These are phyloP conservation scores for Cyclopterus lumpus DNA, from an alignment of 2,797 vertebrate genomes.

Conservation along the genomic window DNA sequence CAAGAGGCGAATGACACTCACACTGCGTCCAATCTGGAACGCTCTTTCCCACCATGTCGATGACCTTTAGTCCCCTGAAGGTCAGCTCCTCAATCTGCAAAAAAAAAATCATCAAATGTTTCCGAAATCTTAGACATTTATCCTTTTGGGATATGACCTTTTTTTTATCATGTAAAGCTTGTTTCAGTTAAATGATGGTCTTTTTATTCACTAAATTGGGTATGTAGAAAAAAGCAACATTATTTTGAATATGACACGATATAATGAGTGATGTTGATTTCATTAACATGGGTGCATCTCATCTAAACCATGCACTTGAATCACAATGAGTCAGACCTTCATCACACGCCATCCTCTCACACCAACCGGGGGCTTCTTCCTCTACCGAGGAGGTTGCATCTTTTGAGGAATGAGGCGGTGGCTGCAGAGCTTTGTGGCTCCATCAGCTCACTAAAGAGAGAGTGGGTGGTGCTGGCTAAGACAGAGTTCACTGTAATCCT, in stretches of 20 bases:
- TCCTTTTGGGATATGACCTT: too few relatives aligned
- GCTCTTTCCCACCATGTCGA: too few relatives aligned
- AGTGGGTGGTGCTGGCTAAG: conserved; percentile 45
- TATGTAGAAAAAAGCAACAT: neutral
- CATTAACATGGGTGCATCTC: neutral
- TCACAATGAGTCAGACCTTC: conserved; percentile 26
- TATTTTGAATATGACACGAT: neutral
- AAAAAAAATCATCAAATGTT: too few relatives aligned
- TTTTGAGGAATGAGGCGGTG: conserved; percentile 6
- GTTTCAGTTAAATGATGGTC: neutral
- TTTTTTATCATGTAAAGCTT: too few relatives aligned
- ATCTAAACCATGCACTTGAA: conserved; percentile 16
- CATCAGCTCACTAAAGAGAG: conserved; percentile 27
- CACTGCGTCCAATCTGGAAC: too few relatives aligned
- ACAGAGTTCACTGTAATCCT: conserved; percentile 56
- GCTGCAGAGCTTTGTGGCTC: conserved; percentile 27
- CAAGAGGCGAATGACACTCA: too few relatives aligned
- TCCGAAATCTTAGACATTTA: too few relatives aligned
- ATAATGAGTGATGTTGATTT: neutral
- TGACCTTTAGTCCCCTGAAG: too few relatives aligned
- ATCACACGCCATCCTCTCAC: neutral
- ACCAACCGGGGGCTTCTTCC: conserved; percentile 11
- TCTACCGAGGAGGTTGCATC: conserved; percentile 27
- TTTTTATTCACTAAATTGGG: neutral
- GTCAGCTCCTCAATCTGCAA: too few relatives aligned